These are phyloP conservation scores for Lasiurus borealis DNA, from an alignment of 2,113 vertebrate species.

Conservation along the genomic window DNA sequence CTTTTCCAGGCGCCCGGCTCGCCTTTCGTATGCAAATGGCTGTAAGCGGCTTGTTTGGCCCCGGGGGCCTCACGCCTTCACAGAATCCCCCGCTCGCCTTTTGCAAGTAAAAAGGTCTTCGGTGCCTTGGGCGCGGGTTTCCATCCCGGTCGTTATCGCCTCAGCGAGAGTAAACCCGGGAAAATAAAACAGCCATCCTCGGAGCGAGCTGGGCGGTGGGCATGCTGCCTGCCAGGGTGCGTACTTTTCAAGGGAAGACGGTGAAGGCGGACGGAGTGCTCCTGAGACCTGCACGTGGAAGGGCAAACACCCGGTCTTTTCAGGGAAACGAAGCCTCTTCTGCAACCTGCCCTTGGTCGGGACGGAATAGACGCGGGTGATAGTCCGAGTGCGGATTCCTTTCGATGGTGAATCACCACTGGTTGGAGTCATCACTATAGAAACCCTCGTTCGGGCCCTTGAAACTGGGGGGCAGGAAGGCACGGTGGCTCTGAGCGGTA, in stretches of 20 bases:
- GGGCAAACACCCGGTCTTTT: neutral
- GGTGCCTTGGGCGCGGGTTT: neutral
- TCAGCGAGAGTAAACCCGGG: slow-evolving; percentile 7
- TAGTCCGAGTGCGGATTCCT: neutral
- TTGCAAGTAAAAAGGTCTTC: neutral
- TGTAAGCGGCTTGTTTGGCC: accelerated
- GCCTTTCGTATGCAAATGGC: neutral
- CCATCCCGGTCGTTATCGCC: neutral
- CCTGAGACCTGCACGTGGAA: neutral
- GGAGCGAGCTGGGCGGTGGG: neutral
- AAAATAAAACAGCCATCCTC: neutral
- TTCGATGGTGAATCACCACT: neutral
- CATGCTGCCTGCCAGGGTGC: slow-evolving; percentile 13
- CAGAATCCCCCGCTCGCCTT: neutral
- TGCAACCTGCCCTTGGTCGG: neutral
- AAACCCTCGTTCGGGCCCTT: neutral
- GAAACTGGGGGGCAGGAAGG: neutral
- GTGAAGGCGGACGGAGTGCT: neutral
- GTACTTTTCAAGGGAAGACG: neutral
- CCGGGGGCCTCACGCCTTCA: neutral
- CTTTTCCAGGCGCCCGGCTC: neutral
- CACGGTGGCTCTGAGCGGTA: neutral
- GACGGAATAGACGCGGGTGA: neutral
- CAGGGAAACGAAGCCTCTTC: neutral
- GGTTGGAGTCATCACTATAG: neutral